phyloP scores from a whole-genome alignment of 2,888 invertebrate species.

The Drosophila limbata region DNA sequence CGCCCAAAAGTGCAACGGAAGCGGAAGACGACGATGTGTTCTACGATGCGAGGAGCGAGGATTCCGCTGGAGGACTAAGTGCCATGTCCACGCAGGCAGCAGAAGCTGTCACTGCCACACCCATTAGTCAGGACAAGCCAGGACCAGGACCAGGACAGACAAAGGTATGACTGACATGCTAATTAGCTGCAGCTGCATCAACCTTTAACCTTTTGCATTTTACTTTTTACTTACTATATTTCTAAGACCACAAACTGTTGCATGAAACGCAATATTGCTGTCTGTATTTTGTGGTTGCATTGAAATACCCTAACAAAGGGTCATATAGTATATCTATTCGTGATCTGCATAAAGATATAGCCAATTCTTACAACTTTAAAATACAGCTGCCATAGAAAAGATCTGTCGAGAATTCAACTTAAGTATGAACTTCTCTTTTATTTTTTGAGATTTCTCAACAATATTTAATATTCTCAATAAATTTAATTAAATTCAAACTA shows the following conservation, averaged over 20 bases:
- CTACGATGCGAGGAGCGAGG: constrained; percentile 84
- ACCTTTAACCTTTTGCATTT: constrained; percentile 4
- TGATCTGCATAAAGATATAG: too few relatives aligned
- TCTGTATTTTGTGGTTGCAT: background rate
- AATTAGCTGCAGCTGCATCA: constrained; percentile 6
- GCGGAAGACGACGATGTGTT: constrained; percentile 83
- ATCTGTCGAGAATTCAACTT: too few relatives aligned
- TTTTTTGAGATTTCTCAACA: too few relatives aligned
- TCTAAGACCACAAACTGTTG: background rate
- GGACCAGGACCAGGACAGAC: constrained; percentile 1
- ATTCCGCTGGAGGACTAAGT: constrained; percentile 60
- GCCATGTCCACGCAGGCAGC: constrained; percentile 10
- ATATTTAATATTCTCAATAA: background rate
- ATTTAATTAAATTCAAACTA: too few relatives aligned
- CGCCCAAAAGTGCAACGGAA: constrained; percentile 44
- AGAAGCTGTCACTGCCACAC: background rate
- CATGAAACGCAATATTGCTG: background rate
- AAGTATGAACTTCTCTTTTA: too few relatives aligned
- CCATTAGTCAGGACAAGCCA: constrained; percentile 9
- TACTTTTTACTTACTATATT: too few relatives aligned
- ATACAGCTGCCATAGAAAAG: too few relatives aligned
- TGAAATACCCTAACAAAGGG: background rate
- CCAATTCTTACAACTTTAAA: too few relatives aligned
- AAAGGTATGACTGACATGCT: constrained; percentile 13
- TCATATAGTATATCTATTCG: background rate